These are phyloP conservation scores for Hirtodrosophila cameraria DNA, from an alignment of 2,888 invertebrate species.

Conservation along the genomic window DNA sequence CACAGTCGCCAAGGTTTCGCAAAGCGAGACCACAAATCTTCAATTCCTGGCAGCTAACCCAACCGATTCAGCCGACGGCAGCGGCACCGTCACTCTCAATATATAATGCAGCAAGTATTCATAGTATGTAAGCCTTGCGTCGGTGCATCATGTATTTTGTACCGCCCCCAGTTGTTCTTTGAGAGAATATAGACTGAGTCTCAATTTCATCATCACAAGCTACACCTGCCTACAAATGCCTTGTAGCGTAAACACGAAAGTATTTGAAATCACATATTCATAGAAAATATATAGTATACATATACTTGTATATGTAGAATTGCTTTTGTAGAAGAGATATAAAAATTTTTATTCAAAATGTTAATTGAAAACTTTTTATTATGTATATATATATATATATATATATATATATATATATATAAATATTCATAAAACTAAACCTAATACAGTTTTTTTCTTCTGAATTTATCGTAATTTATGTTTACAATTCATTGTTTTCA, in stretches of 20 bases:
- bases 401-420: constrained; percentile 23
- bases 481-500: not conserved
- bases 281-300: not conserved
- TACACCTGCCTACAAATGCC: constrained; percentile 14
- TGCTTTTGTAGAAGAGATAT: too few species aligned
- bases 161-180: constrained; percentile 29
- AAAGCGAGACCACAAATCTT: constrained; percentile 51
- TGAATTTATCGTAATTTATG: not conserved
- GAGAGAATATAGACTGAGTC: constrained; percentile 57
- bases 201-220: constrained; percentile 35
- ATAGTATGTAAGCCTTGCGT: constrained; percentile 13
- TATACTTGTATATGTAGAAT: not conserved
- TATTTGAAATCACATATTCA: constrained; percentile 12
- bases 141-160: not conserved
- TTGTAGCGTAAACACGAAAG: constrained; percentile 11
- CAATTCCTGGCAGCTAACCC: constrained; percentile 32
- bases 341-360: too few species aligned
- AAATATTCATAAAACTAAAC: constrained; percentile 13
- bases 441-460: constrained; percentile 25
- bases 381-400: constrained; percentile 10
- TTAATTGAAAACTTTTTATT: too few species aligned
- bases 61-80: not conserved
- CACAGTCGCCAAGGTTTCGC: constrained; percentile 55
- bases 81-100: not conserved
- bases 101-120: not conserved